Conservation (phyloP, 2,888 invertebrate genomes). For the Pyrochroa serraticornis region DNA sequence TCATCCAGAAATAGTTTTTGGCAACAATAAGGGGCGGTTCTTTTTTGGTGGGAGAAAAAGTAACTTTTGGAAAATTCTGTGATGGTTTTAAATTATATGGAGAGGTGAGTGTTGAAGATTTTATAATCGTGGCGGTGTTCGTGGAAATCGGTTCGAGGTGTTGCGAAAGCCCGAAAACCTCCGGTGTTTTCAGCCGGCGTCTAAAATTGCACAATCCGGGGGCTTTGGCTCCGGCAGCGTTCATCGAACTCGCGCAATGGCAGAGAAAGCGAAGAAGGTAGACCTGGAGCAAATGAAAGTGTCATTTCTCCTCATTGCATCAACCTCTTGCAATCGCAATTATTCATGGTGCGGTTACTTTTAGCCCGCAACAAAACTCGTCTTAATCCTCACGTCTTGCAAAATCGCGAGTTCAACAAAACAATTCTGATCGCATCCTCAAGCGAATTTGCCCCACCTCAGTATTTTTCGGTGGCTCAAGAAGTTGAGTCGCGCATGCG, state of each 20-base stretch:
- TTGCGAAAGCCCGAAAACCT: not conserved
- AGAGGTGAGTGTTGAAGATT: too few species aligned
- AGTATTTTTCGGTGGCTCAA: slow-evolving; percentile 7
- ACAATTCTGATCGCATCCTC: not conserved
- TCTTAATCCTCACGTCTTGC: slow-evolving; percentile 4
- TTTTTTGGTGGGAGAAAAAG: too few species aligned
- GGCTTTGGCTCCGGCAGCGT: slow-evolving; percentile 43
- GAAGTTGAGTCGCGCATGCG: slow-evolving; percentile 6
- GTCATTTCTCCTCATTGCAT: slow-evolving; percentile 31
- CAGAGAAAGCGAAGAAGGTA: slow-evolving; percentile 30
- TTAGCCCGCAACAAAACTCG: slow-evolving; percentile 7
- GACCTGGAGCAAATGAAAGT: slow-evolving; percentile 29
- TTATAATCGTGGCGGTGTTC: too few species aligned
- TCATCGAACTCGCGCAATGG: slow-evolving; percentile 26
- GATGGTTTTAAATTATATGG: too few species aligned
- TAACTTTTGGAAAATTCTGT: too few species aligned
- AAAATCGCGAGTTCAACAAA: slow-evolving; percentile 18
- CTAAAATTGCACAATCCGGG: slow-evolving; percentile 49
- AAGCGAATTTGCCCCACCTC: slow-evolving; percentile 13
- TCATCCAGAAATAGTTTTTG: too few species aligned
- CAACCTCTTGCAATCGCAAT: slow-evolving; percentile 22
- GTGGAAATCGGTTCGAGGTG: too few species aligned
- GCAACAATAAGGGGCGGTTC: too few species aligned
- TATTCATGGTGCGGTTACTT: slow-evolving; percentile 26
- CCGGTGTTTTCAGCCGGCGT: slow-evolving; percentile 21